These are phyloP conservation scores for Drosophila santomea DNA, from an alignment of 1,140 invertebrate species.

Conservation along the genomic window DNA sequence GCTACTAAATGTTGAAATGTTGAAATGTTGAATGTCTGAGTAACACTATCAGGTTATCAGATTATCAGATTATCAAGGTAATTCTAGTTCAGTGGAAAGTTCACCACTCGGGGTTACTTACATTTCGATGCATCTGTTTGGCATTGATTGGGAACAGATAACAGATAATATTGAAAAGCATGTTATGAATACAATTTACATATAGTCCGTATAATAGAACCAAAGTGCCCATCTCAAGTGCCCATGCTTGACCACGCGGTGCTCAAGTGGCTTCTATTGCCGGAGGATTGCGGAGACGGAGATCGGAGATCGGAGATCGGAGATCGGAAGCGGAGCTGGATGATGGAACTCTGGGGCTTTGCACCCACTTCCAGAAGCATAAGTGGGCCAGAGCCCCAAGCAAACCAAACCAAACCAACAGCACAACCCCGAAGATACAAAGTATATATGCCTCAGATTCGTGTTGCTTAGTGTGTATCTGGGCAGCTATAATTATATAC, in stretches of 20 bases:
- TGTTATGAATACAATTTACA: slow-evolving; percentile 4
- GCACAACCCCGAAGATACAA: slow-evolving; percentile 12
- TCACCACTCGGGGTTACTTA: slow-evolving; percentile 59
- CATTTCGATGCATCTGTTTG: slow-evolving; percentile 80
- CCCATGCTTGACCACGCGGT: slow-evolving; percentile 1
- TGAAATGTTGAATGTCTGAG: slow-evolving; percentile 10
- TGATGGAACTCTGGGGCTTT: slow-evolving; percentile 7
- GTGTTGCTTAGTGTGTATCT: slow-evolving; percentile 26
- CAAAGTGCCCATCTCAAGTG: slow-evolving; percentile 19
- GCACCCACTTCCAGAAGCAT: slow-evolving; percentile 34
- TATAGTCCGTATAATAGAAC: slow-evolving; percentile 12
- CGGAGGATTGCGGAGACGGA: slow-evolving; percentile 18
- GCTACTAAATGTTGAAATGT: slow-evolving; percentile 18
- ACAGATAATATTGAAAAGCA: slow-evolving; percentile 60
- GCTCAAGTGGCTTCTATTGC: slow-evolving; percentile 33
- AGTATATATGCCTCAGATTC: slow-evolving; percentile 4
- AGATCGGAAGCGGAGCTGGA: slow-evolving; percentile 11
- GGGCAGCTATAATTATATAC: slow-evolving; percentile 49
- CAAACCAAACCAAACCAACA: slow-evolving; percentile 17
- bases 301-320: slow-evolving; percentile 2
- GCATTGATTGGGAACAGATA: slow-evolving; percentile 74
- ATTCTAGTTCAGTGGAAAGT: slow-evolving; percentile 23
- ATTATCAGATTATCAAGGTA: slow-evolving; percentile 18
- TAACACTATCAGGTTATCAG: background rate
- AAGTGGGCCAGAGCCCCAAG: slow-evolving; percentile 39